These are phyloP conservation scores for Morone chrysops DNA, from an alignment of 2,113 vertebrate species.

Conservation along the genomic window DNA sequence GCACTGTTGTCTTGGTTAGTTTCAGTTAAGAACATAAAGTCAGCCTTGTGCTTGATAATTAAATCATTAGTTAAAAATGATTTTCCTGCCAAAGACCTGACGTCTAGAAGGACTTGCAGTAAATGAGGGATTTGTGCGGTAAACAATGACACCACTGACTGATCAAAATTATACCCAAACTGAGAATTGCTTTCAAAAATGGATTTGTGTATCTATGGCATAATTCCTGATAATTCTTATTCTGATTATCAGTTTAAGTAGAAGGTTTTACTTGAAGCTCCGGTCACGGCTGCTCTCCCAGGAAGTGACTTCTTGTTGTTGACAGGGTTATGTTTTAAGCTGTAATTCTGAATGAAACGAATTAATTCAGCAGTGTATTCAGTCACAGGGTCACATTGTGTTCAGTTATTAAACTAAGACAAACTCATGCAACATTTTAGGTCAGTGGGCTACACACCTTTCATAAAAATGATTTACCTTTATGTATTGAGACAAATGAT, in stretches of 20 bases:
- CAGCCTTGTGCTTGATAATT: background rate
- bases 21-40: background rate
- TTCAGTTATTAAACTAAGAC: background rate
- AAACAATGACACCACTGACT: conserved; percentile 46
- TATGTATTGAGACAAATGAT: background rate
- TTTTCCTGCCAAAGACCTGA: background rate
- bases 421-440: background rate
- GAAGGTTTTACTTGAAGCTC: conserved; percentile 4
- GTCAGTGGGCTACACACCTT: background rate
- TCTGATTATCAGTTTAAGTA: conserved; percentile 37
- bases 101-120: conserved; percentile 17
- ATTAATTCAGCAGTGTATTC: background rate
- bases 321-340: background rate
- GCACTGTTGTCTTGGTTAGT: background rate
- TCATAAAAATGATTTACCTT: background rate
- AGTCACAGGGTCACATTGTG: background rate
- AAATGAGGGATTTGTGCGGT: conserved; percentile 39
- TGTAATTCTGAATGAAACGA: background rate
- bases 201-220: conserved; percentile 35
- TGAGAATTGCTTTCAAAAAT: conserved; percentile 39
- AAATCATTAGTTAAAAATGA: background rate
- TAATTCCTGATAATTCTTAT: conserved; percentile 35
- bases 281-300: background rate
- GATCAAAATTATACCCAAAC: conserved; percentile 42
- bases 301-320: background rate